phyloP scores from a whole-genome alignment of 2,113 vertebrate species.

The Tyrannus savana region DNA sequence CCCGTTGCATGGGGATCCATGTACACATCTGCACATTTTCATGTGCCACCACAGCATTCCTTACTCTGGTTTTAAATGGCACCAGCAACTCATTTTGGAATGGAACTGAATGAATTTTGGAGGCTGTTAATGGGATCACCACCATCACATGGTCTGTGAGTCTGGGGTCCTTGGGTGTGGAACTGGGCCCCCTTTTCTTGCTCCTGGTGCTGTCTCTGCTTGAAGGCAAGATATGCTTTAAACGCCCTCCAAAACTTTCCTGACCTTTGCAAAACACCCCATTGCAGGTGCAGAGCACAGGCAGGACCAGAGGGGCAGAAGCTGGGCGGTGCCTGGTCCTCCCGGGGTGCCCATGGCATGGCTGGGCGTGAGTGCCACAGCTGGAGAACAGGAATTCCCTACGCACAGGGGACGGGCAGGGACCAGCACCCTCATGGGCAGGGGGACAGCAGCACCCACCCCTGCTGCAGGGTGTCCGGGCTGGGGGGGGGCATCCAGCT shows the following conservation, averaged over 20 bases:
- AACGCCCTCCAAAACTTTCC: background rate
- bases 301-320: background rate
- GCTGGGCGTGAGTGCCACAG: background rate
- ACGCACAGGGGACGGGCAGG: background rate
- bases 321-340: background rate
- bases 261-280: background rate
- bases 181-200: background rate
- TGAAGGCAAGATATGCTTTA: background rate
- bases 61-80: background rate
- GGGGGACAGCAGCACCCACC: background rate
- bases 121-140: background rate
- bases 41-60: background rate
- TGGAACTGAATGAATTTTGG: background rate
- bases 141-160: rapidly evolving
- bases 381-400: background rate
- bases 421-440: background rate
- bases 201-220: background rate
- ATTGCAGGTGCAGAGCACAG: background rate
- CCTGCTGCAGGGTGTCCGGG: background rate
- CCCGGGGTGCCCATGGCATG: rapidly evolving
- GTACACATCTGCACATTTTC: background rate
- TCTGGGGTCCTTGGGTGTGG: background rate
- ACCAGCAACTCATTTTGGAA: background rate
- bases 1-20: background rate
- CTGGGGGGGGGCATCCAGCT: rapidly evolving